A percentile compares a stretch with the other conserved stretches of the same genome.
Evolutionary conservation across 1,140 invertebrate species (phyloP).

Genomic region (Ladona fulva): DNA sequence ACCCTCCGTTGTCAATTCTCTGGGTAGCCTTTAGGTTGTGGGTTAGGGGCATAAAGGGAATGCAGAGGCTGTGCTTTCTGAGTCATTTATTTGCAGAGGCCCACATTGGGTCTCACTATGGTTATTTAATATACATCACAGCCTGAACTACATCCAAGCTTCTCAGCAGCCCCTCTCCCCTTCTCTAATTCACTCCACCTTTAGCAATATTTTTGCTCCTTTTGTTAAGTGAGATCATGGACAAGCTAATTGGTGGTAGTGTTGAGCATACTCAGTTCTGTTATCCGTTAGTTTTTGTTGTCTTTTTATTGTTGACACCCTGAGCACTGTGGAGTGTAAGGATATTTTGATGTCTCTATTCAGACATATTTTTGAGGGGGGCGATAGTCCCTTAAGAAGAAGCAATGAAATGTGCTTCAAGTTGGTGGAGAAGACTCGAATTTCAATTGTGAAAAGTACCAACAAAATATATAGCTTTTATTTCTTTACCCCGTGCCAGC

Average conservation of each 20-base stretch:
- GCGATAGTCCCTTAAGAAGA: not conserved
- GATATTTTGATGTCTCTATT: not conserved
- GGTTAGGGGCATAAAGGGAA: not conserved
- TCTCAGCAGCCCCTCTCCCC: not conserved
- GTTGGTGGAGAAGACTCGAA: not conserved
- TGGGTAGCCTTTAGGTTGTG: not conserved
- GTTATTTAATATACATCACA: too few species aligned
- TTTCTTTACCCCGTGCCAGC: not conserved
- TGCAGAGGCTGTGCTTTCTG: not conserved
- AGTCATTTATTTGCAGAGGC: conserved; percentile 1
- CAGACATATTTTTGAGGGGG: not conserved
- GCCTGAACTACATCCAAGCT: not conserved
- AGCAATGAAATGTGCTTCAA: not conserved
- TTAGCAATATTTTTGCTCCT: not conserved
- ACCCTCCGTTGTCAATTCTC: not conserved
- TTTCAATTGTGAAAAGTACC: not conserved
- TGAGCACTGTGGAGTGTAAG: not conserved
- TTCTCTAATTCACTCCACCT: not conserved
- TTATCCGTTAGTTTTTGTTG: not conserved
- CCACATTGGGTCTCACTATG: conserved; percentile 1
- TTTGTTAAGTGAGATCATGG: not conserved
- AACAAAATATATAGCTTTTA: conserved; percentile 9
- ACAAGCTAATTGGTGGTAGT: not conserved
- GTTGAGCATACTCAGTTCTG: not conserved
- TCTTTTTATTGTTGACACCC: not conserved